Base-by-base conservation (phyloP, 2,888 invertebrate species). In the Dryobotodes eremita region DNA sequence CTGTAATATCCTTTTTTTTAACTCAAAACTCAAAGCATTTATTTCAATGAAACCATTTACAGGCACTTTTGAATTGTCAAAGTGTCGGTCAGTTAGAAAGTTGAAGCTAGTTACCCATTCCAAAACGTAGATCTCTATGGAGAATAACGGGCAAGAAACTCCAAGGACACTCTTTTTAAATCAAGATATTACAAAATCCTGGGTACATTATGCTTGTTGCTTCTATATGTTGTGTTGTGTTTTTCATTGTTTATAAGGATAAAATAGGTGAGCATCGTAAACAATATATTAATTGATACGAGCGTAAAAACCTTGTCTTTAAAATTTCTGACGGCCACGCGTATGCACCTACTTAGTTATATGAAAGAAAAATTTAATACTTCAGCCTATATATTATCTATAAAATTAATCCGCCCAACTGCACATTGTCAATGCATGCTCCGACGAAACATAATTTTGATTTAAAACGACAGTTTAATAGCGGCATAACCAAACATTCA, bases 361-460 rank as follows among this genome's bases (percentile, higher is more conserved):
- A 66, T 71, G 10, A 68, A 10, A 77, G 20, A 71, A 42, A 70
- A 65, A 10, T 23, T 20, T 26, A 13, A 57, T 17, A 55, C n/a
- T 69, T n/a, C n/a, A 36, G 11, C n/a, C 15, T 70, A 59, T 64
- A 48, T 69, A 64, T 53, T 62, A 71, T n/a, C 75, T 75, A 77
- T 88, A 77, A 84, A 85, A 85, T 81, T 75, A 71, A 82, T 82
- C 78, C 65, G 0, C 13, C 57, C 50, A 71, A 75, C 76, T 75
- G 66, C 57, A 66, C 46, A 75, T 46, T 79, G 76, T 79, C 81
- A 82, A 69, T 71, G 71, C 66, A 69, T 69, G 70, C 77, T 55
- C 66, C 57, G 20, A 64, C 71, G 75, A 71, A 83, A 85, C 76
- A 76, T 89, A 89, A 90, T 77, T 88, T 89, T 89, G 89, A 90